Conservation (phyloP, 2,113 vertebrate species). For the Romanogobio albipinnatus region DNA sequence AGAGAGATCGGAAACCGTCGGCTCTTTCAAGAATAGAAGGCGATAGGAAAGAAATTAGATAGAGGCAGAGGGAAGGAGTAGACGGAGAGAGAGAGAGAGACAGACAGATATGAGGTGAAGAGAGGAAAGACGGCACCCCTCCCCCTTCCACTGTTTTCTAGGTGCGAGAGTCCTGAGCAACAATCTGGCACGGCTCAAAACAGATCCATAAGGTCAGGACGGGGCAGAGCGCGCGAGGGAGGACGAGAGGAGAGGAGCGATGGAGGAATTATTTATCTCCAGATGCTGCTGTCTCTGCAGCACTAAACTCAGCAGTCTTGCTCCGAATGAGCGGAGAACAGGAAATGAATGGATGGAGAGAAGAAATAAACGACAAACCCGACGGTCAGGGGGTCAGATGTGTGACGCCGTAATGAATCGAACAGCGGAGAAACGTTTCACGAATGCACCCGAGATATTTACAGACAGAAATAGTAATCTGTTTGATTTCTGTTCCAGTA, state of each 20-base stretch:
- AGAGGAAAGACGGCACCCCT: constrained; percentile 58
- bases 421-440: background rate
- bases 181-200: constrained; percentile 44
- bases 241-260: constrained; percentile 37
- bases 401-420: background rate
- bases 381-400: constrained; percentile 15
- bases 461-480: background rate
- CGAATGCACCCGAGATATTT: background rate
- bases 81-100: constrained; percentile 53
- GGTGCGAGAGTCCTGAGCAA: constrained; percentile 38
- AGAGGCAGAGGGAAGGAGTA: constrained; percentile 32
- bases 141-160: constrained; percentile 47
- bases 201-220: constrained; percentile 58
- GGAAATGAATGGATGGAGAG: constrained; percentile 16
- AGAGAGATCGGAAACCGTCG: constrained; percentile 7
- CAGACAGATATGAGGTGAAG: constrained; percentile 65
- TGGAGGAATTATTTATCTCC: constrained; percentile 71
- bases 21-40: constrained; percentile 44
- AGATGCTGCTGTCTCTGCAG: constrained; percentile 72
- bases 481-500: background rate
- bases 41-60: constrained; percentile 41
- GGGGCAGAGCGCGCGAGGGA: constrained; percentile 40
- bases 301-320: constrained; percentile 58
- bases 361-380: background rate
- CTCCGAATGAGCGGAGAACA: constrained; percentile 2